Conservation (phyloP, 2,888 invertebrate species). For the Polydrusus pterygomalis region DNA sequence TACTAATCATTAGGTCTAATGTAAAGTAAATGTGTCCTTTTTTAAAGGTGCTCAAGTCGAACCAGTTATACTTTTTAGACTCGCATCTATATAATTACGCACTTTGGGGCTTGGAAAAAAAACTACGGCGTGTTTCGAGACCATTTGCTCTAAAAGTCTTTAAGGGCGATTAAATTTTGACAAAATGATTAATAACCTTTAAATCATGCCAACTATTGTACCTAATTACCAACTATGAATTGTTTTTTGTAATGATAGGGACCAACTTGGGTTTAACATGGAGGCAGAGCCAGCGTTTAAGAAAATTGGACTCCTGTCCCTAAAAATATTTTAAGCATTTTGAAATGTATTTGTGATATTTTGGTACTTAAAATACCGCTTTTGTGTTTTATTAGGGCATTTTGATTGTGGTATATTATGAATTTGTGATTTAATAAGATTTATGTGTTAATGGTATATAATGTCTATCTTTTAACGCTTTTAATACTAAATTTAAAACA, state of each 20-base stretch:
- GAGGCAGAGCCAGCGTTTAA: constrained; percentile 49
- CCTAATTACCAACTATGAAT: constrained; percentile 66
- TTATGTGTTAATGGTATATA: background rate
- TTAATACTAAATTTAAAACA: background rate
- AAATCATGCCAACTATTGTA: constrained; percentile 67
- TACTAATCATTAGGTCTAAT: constrained; percentile 50
- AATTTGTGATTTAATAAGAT: background rate
- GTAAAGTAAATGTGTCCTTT: constrained; percentile 61
- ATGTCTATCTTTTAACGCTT: background rate
- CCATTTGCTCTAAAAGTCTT: constrained; percentile 64
- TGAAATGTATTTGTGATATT: constrained; percentile 11
- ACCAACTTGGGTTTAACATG: constrained; percentile 59
- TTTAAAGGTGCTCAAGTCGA: constrained; percentile 55
- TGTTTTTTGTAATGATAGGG: constrained; percentile 67
- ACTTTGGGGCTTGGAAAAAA: constrained; percentile 60
- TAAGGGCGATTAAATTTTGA: constrained; percentile 70
- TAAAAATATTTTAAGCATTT: constrained; percentile 26
- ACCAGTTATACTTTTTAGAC: constrained; percentile 25
- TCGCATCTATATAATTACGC: constrained; percentile 64
- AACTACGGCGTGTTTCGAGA: constrained; percentile 63
- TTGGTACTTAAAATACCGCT: constrained; percentile 5
- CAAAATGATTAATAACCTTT: constrained; percentile 70
- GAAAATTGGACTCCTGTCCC: constrained; percentile 51
- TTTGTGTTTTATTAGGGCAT: background rate
- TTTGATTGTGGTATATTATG: background rate